phyloP scores from a whole-genome alignment of 1,140 invertebrate genomes.

The Octopus sinensis region DNA sequence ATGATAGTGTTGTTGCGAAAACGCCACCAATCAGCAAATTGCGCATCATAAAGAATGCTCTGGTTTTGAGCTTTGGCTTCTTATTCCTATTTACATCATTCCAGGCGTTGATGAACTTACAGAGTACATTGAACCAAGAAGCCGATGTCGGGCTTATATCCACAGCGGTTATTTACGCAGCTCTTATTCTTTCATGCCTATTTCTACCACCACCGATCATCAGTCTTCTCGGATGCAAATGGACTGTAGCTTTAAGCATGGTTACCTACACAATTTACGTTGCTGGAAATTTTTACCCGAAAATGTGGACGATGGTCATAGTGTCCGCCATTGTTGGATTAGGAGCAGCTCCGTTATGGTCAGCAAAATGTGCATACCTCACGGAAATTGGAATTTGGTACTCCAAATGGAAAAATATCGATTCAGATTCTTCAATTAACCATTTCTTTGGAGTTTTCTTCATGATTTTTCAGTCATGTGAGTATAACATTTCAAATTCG shows the following conservation, averaged over 20 bases:
- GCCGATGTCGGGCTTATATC: constrained; percentile 40
- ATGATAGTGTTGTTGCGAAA: no score
- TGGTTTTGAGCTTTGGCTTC: constrained; percentile 48
- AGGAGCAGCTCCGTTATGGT: constrained; percentile 93
- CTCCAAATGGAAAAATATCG: constrained; percentile 60
- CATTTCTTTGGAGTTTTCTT: constrained; percentile 98
- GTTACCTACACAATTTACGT: constrained; percentile 91
- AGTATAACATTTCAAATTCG: constrained; percentile 21
- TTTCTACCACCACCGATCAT: constrained; percentile 75
- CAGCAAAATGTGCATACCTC: constrained; percentile 90
- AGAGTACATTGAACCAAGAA: constrained; percentile 51
- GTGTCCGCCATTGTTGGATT: constrained; percentile 81
- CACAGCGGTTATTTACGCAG: constrained; percentile 80
- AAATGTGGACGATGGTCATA: constrained; percentile 79
- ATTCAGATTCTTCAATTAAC: constrained; percentile 85
- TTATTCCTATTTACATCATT: constrained; percentile 52
- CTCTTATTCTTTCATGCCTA: constrained; percentile 85
- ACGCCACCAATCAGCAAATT: constrained; percentile 29
- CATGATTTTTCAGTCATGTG: constrained; percentile 89
- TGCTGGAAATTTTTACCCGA: constrained; percentile 79
- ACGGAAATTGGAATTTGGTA: constrained; percentile 84
- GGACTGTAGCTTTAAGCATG: constrained; percentile 88
- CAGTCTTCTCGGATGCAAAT: constrained; percentile 82
- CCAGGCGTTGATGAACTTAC: constrained; percentile 48
- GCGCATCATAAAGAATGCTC: constrained; percentile 46